phyloP scores from a whole-genome alignment of 2,797 vertebrate species.

The Glyptemys insculpta region DNA sequence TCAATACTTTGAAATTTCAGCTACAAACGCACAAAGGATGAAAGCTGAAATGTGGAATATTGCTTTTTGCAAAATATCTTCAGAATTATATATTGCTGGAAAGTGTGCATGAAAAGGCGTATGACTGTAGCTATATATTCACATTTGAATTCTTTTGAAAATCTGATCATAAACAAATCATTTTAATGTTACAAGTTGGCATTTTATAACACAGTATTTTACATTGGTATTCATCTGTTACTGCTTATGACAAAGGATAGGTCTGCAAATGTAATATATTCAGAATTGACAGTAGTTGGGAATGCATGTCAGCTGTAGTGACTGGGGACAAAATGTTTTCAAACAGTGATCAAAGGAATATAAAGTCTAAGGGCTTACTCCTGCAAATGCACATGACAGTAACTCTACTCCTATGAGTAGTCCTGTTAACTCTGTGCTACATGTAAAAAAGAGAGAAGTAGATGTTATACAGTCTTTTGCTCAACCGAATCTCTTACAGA shows the following conservation, averaged over 20 bases:
- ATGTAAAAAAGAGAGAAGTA: neutral
- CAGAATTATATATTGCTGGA: neutral
- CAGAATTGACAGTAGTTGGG: neutral
- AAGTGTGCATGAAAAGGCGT: neutral
- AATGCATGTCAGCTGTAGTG: neutral
- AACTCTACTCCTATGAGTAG: neutral
- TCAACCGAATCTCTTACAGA: neutral
- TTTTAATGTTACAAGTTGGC: neutral
- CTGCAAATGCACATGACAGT: neutral
- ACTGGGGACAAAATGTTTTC: neutral
- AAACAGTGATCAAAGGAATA: conserved; percentile 4
- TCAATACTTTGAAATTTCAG: neutral
- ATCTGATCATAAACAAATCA: neutral
- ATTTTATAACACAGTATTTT: neutral
- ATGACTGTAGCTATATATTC: neutral
- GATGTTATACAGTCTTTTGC: neutral
- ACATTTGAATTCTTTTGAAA: neutral
- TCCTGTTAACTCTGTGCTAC: neutral
- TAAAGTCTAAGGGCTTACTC: neutral
- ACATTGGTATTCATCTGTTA: neutral
- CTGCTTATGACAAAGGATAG: neutral
- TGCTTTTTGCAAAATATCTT: neutral
- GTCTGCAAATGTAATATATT: neutral
- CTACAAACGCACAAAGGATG: neutral
- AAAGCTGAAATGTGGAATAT: neutral